These are phyloP conservation scores for Belgica antarctica DNA, from an alignment of 2,888 invertebrate species.

Conservation along the genomic window DNA sequence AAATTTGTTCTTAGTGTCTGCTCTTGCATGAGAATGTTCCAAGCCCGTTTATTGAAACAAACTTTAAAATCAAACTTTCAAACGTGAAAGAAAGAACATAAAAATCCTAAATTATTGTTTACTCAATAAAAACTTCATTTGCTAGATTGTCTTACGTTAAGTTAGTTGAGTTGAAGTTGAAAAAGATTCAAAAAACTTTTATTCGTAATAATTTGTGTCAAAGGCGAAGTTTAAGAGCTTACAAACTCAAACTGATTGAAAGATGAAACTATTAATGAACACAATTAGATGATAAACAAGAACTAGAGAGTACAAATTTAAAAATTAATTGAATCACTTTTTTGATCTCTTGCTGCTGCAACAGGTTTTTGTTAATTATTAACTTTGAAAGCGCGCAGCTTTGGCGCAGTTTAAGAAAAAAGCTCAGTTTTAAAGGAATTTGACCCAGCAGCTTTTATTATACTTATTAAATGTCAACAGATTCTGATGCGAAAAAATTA, in stretches of 20 bases:
- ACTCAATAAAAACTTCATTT: conserved; percentile 1
- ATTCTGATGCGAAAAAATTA: neutral
- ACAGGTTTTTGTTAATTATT: conserved; percentile 26
- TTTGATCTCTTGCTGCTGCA: conserved; percentile 35
- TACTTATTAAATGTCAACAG: neutral
- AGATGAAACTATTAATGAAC: neutral
- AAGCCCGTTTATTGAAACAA: too few species aligned
- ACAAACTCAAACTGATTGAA: too few species aligned
- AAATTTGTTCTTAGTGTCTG: too few species aligned
- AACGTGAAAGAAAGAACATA: neutral
- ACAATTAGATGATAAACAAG: conserved; percentile 2
- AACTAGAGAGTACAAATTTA: conserved; percentile 43
- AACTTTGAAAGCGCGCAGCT: neutral
- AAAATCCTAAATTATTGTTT: conserved; percentile 12
- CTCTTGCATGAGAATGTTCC: too few species aligned
- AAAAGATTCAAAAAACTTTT: too few species aligned
- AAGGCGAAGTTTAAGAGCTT: neutral
- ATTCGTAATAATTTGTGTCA: neutral
- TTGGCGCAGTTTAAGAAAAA: neutral
- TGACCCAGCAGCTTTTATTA: neutral
- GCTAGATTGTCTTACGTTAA: neutral
- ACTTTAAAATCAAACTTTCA: conserved; percentile 8
- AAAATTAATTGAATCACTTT: conserved; percentile 33
- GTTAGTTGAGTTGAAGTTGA: too few species aligned
- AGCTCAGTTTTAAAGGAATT: neutral